Base-by-base conservation (phyloP, 2,797 vertebrate species). In the Lepilemur septentrionalis region DNA sequence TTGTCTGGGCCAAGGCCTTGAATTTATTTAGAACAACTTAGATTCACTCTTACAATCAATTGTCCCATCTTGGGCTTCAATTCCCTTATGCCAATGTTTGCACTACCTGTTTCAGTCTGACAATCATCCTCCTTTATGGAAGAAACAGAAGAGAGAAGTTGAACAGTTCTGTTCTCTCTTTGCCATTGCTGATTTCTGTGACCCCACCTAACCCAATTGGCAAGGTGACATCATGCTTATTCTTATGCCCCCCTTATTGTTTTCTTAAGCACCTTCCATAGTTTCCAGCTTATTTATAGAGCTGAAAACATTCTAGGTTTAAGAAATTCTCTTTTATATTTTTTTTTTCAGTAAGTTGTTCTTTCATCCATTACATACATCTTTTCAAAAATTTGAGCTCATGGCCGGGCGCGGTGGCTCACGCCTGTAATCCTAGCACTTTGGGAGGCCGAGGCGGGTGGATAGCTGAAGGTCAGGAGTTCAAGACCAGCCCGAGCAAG, bases 361-460 rank as follows among this genome's bases (percentile, higher is more conserved):
- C 63, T 73, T 80, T 82, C 41, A 52, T 79, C 48, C 55, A 93
- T 86, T 79, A 35, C 20, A 83, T 18, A 75, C 23, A 50, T 91
- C 69, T 91, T 82, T 91, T 85, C 23, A 35, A 92, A 97, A 95
- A 79, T 61, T 3, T 81, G 63, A 86, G 70, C 85, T 92, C 93
- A 93, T 86, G 38, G 38, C 38, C 38, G 38, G 38, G 38, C 38
- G 38, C 38, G 4, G 38, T 38, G 38, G 38, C 38, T 38, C 38
- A 38, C 38, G 38, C 38, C 38, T 38, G 38, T 38, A 38, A 38
- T 38, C 38, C 38, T 38, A 38, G 38, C 38, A 38, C 38, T 4
- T 38, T 38, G 38, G 38, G 38, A 38, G 38, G 38, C 38, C 4
- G 4, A 38, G 38, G 38, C 38, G 38, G 38, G 38, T 38, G 38